phyloP scores from a whole-genome alignment of 2,888 invertebrate genomes.

The Phaonia tiefii region DNA sequence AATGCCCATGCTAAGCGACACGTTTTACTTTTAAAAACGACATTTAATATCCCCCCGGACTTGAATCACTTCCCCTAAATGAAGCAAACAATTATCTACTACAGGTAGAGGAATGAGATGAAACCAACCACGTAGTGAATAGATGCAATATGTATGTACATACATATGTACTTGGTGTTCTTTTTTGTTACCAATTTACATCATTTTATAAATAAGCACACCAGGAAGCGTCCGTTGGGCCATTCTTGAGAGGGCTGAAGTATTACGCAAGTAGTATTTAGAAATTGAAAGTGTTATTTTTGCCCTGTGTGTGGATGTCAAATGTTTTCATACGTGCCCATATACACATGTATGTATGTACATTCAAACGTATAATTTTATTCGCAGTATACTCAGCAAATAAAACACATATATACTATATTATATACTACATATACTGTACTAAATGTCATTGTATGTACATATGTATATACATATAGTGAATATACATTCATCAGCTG shows the following conservation, averaged over 20 bases:
- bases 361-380: too few relatives aligned
- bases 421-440: background rate
- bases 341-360: too few relatives aligned
- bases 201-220: constrained; percentile 1
- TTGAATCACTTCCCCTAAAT: background rate
- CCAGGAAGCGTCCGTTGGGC: background rate
- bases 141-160: too few relatives aligned
- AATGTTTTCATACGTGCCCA: too few relatives aligned
- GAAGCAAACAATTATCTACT: background rate
- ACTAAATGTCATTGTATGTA: too few relatives aligned
- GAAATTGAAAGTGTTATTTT: too few relatives aligned
- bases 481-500: background rate
- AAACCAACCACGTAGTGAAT: background rate
- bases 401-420: background rate
- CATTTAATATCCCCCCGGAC: background rate
- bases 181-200: constrained; percentile 8
- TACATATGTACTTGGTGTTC: constrained; percentile 28
- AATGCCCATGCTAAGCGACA: constrained; percentile 11
- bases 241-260: too few relatives aligned
- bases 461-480: too few relatives aligned
- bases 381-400: too few relatives aligned
- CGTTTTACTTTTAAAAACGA: constrained; percentile 50
- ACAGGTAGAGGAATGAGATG: background rate
- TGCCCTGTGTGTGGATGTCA: background rate
- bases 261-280: too few relatives aligned